A percentile compares a stretch with the other conserved stretches of the same genome.
phyloP scores from a whole-genome alignment of 2,113 vertebrate genomes.

The Sminthopsis crassicaudata region DNA sequence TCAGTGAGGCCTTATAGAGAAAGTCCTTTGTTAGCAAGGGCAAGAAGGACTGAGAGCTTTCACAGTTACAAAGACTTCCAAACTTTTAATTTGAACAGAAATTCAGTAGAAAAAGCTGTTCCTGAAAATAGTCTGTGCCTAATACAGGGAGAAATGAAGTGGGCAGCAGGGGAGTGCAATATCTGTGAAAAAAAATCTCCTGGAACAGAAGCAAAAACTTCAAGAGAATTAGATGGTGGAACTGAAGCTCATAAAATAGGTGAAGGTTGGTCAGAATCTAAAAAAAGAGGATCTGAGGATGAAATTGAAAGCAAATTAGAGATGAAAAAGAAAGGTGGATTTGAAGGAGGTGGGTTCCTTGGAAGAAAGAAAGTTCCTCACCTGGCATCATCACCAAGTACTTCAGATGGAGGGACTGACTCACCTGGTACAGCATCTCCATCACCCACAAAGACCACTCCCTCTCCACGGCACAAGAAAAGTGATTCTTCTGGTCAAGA shows the following conservation, averaged over 20 bases:
- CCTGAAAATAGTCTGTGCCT: slow-evolving; percentile 77
- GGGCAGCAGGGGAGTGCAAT: slow-evolving; percentile 82
- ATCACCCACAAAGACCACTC: slow-evolving; percentile 92
- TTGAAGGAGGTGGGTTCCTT: slow-evolving; percentile 92
- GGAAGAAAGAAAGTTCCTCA: slow-evolving; percentile 91
- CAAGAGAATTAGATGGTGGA: slow-evolving; percentile 79
- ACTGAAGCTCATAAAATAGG: slow-evolving; percentile 81
- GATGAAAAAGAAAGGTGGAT: slow-evolving; percentile 87
- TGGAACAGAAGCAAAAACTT: slow-evolving; percentile 81
- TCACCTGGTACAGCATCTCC: slow-evolving; percentile 91
- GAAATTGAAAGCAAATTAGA: slow-evolving; percentile 87
- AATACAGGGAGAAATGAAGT: slow-evolving; percentile 80
- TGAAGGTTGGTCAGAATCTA: slow-evolving; percentile 87
- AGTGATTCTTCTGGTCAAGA: slow-evolving; percentile 89
- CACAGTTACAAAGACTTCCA: slow-evolving; percentile 96
- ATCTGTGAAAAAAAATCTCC: slow-evolving; percentile 84
- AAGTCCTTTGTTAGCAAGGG: slow-evolving; percentile 95
- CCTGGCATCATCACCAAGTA: slow-evolving; percentile 85
- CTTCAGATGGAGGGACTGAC: slow-evolving; percentile 91
- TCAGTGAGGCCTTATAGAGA: slow-evolving; percentile 95
- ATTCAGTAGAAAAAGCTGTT: slow-evolving; percentile 83
- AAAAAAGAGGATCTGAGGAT: slow-evolving; percentile 86
- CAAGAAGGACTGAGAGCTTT: slow-evolving; percentile 95
- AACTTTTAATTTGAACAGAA: slow-evolving; percentile 88
- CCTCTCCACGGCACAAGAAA: slow-evolving; percentile 94